Evolutionary conservation across 2,888 invertebrate genomes (phyloP).

Genomic region (Lysandra coridon): DNA sequence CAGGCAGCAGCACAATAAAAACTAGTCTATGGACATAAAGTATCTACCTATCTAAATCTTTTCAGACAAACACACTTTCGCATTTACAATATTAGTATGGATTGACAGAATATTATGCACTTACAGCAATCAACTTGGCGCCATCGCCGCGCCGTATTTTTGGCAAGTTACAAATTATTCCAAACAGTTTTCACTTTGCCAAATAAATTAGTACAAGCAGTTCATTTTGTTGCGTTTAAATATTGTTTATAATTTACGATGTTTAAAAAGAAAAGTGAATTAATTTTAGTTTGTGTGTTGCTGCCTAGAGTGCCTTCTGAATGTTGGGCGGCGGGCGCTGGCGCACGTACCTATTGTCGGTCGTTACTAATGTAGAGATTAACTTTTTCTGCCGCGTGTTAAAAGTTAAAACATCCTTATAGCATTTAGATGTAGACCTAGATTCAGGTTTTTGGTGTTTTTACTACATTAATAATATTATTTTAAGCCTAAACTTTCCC

Average conservation of each 20-base stretch:
- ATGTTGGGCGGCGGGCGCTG: not conserved
- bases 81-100: not conserved
- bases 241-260: not conserved
- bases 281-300: not conserved
- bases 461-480: no score
- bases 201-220: slow-evolving; percentile 5
- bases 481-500: no score
- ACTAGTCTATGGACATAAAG: not conserved
- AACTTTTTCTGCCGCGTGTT: not conserved
- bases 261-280: not conserved
- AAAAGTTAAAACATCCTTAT: no score
- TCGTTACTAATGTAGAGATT: not conserved
- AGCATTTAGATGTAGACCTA: no score
- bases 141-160: not conserved
- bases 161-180: not conserved
- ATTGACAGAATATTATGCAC: not conserved
- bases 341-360: not conserved
- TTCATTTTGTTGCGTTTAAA: slow-evolving; percentile 12
- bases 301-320: not conserved
- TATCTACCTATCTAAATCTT: not conserved
- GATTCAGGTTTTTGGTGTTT: no score
- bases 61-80: not conserved
- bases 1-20: no score
- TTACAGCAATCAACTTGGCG: not conserved
- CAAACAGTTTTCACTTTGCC: not conserved